Evolutionary conservation across 2,797 vertebrate genomes (phyloP).

Genomic region (Mus spretus): DNA sequence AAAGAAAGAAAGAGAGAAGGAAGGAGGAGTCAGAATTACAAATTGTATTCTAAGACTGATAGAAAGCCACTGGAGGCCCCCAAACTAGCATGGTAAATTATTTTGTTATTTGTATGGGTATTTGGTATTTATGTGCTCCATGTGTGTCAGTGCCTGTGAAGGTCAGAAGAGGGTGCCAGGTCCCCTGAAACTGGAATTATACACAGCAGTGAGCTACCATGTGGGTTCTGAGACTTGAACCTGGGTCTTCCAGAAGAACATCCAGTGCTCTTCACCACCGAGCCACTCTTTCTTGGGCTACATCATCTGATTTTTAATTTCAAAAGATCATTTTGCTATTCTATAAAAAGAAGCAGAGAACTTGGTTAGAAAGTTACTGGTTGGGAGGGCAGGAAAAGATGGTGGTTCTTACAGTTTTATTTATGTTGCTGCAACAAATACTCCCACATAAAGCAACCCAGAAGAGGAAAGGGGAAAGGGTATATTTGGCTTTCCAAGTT

Average conservation of each 20-base stretch:
- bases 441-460: not conserved
- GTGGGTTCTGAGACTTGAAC: not conserved
- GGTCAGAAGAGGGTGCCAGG: not conserved
- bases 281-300: not conserved
- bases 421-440: not conserved
- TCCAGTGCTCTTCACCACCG: not conserved
- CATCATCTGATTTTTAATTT: not conserved
- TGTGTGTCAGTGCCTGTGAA: not conserved
- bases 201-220: not conserved
- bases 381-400: not conserved
- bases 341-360: not conserved
- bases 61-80: not conserved
- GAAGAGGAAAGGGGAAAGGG: not conserved
- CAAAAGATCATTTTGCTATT: conserved; percentile 16
- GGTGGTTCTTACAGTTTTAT: not conserved
- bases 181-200: not conserved
- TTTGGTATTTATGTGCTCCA: not conserved
- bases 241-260: not conserved
- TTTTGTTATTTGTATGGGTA: not conserved
- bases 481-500: not conserved
- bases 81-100: not conserved
- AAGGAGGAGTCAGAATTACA: not conserved
- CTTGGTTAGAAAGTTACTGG: not conserved
- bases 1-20: rapidly evolving
- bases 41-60: not conserved